Base-by-base conservation (phyloP, 2,888 invertebrate species). In the Dicycla oo region DNA sequence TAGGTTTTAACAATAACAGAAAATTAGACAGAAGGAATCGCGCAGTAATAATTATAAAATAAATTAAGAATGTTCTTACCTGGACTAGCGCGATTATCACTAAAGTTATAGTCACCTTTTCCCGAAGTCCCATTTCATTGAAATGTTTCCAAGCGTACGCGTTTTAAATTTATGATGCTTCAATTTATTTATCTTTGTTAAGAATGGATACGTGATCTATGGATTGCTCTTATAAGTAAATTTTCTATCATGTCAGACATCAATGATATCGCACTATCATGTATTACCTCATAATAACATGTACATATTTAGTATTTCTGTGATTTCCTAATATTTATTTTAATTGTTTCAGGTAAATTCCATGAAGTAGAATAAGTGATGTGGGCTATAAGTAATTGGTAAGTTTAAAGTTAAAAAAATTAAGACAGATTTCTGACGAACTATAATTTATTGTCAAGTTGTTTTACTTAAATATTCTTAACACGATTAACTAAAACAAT, bases 71-170 rank as follows among this genome's bases (percentile, higher is more conserved):
- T 70, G 15, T 58, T 66, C 88, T 88, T 87, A 94, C 94, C 93
- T 91, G 90, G 26, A 84, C 53, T 49, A 87, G 57, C 68, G 88
- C 67, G 40, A 89, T 71, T 62, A 80, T 81, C 67, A 88, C 65
- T 43, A 90, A 71, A 65, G 87, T 49, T 80, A 92, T 82, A 63
- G 89, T 85, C 85, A 91, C 89, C 83, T 91, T 92, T 82, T 90
- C 89, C 57, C 89, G 88, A 69, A 90, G 85, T 58, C 90, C 90
- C 94, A 94, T 94, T 78, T 75, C 89, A 84, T 71, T 82, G 47
- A 82, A 87, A 87, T 80, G 73, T 71, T 67, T 64, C 53, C 13
- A 73, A 70, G 45, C 30, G 54, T 70, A 77, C 67, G 57, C 53
- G 67, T 70, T 62, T 72, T 62, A 69, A 78, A 87, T 87, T 88